Base-by-base conservation (phyloP, 2,888 invertebrate species). In the Magallana nippona region DNA sequence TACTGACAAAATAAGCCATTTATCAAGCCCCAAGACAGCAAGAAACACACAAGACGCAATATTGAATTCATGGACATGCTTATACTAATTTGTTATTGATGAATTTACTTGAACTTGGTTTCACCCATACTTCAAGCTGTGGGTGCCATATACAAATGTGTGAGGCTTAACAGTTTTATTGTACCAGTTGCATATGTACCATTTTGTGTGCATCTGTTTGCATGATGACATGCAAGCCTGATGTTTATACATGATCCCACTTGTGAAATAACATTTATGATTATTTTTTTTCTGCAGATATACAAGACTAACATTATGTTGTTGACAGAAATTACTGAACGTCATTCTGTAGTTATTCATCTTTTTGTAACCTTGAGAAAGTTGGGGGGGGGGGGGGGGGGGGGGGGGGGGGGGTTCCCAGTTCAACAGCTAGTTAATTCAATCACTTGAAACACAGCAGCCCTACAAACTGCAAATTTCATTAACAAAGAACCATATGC, bases 31-130 rank as follows among this genome's bases (percentile, higher is more conserved):
- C 22, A 32, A 44, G 0, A 44, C 44, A 44, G 44, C 44, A 44
- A 44, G 44, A 44, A 8, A 44, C 44, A 8, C 71, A 71, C 71
- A 71, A 71, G 71, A 71, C 11, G 32, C 71, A 27, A 27, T 71
- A 71, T 71, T 71, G 71, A 32, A 32, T 71, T 71, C 71, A 27
- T 17, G 17, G 71, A 22, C 71, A 71, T 71, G 71, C 71, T 71
- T 71, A 44, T 44, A 71, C 71, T 71, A 71, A 71, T 71, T 71
- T 71, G 63, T 71, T 71, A 71, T 71, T 71, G 63, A 71, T 71
- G 27, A 71, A 13, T 71, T 71, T 71, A 27, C 71, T 71, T 71
- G 71, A 71, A 71, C 71, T 71, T 71, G 71, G 32, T 27, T 71
- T 71, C 71, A 71, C 71, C 71, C 71, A 71, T 22, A 71, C 22